These are phyloP conservation scores for Antigone vipio DNA, from an alignment of 2,113 vertebrate genomes.

Conservation along the genomic window DNA sequence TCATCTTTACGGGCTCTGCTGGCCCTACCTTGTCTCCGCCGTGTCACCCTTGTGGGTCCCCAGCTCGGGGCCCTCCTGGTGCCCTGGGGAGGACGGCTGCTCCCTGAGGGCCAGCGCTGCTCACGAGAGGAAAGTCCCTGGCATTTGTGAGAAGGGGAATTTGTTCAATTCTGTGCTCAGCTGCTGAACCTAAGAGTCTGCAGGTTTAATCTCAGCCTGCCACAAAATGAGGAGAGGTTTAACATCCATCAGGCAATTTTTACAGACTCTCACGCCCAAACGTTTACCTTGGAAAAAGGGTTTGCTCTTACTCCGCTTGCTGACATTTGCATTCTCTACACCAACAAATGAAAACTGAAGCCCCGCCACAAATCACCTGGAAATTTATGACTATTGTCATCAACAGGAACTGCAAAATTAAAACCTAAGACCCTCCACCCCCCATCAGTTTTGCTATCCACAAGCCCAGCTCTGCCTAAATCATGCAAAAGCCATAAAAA, in stretches of 20 bases:
- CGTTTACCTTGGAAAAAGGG: background rate
- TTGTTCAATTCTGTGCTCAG: background rate
- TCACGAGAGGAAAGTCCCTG: accelerated
- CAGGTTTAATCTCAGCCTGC: background rate
- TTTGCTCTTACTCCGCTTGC: background rate
- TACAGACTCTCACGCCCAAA: background rate
- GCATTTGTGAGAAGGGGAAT: background rate
- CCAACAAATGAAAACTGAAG: background rate
- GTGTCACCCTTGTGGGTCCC: accelerated
- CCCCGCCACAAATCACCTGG: background rate
- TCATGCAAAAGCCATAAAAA: conserved; percentile 50
- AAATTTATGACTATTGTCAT: conserved; percentile 15
- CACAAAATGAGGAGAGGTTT: background rate
- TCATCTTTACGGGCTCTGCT: background rate
- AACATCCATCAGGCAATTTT: background rate
- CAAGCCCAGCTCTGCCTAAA: conserved; percentile 57
- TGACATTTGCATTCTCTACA: background rate
- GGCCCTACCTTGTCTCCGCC: background rate
- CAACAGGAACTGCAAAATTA: background rate
- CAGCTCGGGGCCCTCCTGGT: accelerated
- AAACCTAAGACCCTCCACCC: background rate
- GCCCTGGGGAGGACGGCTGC: background rate
- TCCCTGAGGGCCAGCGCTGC: accelerated
- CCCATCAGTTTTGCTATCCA: conserved; percentile 4
- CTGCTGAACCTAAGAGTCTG: background rate